Percentiles rank a stretch among this genome's conserved stretches.
These are phyloP conservation scores for Thymelicus acteon DNA, from an alignment of 2,888 invertebrate species.

Conservation along the genomic window DNA sequence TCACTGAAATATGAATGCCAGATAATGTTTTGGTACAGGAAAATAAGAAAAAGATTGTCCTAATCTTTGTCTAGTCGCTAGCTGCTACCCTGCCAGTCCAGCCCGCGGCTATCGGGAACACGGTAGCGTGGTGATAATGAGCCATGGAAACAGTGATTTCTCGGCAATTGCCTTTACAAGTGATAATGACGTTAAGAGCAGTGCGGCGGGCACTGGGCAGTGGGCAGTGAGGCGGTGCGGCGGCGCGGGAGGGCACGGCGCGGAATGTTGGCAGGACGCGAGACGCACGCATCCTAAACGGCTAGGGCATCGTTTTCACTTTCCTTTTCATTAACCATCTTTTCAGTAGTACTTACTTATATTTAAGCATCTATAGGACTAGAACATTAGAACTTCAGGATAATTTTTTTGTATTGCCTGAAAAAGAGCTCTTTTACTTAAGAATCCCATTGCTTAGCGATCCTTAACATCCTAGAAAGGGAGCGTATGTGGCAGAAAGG, in stretches of 20 bases:
- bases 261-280: conserved; percentile 8
- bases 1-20: too few relatives aligned
- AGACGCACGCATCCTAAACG: not conserved
- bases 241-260: not conserved
- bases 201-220: too few relatives aligned
- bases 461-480: too few relatives aligned
- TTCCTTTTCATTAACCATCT: not conserved
- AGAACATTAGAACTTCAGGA: too few relatives aligned
- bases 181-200: conserved; percentile 33
- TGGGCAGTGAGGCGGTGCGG: too few relatives aligned
- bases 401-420: too few relatives aligned
- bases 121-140: conserved; percentile 31
- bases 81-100: not conserved
- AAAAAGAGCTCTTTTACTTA: too few relatives aligned
- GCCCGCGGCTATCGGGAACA: conserved; percentile 13
- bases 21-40: too few relatives aligned
- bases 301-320: not conserved
- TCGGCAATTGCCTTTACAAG: conserved; percentile 42
- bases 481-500: too few relatives aligned
- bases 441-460: too few relatives aligned
- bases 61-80: not conserved
- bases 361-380: too few relatives aligned
- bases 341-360: too few relatives aligned
- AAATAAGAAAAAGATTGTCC: not conserved
- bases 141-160: conserved; percentile 43